Base-by-base conservation (phyloP, 1,140 invertebrate genomes). In the Rhizoglyphus robini region DNA sequence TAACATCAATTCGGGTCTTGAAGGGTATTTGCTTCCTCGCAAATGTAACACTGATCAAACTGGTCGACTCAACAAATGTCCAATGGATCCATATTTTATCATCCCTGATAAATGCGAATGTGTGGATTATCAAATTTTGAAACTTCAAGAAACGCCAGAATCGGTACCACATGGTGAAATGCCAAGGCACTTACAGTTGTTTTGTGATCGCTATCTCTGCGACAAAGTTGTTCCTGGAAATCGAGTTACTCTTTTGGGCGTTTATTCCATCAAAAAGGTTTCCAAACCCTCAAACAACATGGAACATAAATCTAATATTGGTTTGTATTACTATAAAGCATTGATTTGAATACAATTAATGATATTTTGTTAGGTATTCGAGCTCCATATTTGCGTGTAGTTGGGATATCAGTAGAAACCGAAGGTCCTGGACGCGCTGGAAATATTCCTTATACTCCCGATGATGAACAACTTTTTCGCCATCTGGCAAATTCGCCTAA, bases 141-240 rank as follows among this genome's bases (percentile, higher is more conserved):
- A 97, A 76, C 76, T 99, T 13, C 96, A 99, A 83, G 96, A 99
- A 78, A 78, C 90, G 8, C 92, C 93, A 4, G 96, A 99, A 76
- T 87, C 86, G 68, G 89, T 99, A 66, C 96, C 96, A 0, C 92
- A 97, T 74, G 95, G 96, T 63, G 96, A 99, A 81, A 91, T 99
- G 82, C 96, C 96, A 0, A 81, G 96, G 5, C 96, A 99, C 78
- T 77, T 99, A 63, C 87, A 92, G 68, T 78, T 99, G 0, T 99
- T 94, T 76, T 90, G 88, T 73, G 96, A 99, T 75, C 83, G 93
- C 71, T 89, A 92, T 74, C 78, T 99, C 13, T 96, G 93, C 75
- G 96, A 99, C 74, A 82, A 84, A 73, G 87, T 95, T 38, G 92
- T 97, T 0, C 96, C 96, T 46, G 96, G 96, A 1, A 99, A 98